phyloP scores from a whole-genome alignment of 2,113 vertebrate species.

The Rostratula benghalensis region DNA sequence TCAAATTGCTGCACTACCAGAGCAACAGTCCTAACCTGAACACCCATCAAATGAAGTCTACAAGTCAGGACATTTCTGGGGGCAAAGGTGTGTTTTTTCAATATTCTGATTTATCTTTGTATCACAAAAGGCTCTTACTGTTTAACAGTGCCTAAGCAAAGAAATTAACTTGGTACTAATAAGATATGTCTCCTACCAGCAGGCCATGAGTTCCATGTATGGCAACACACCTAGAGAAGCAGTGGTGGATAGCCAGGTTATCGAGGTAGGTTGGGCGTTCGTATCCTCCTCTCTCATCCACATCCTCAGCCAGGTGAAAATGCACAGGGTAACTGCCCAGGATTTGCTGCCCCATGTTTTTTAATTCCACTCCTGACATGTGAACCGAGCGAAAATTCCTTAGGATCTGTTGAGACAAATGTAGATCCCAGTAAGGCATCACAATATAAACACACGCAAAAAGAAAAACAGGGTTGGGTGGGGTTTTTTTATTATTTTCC shows the following conservation, averaged over 20 bases:
- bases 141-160: not conserved
- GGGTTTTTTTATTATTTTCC: not conserved
- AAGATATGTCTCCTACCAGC: conserved; percentile 67
- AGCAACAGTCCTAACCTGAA: not conserved
- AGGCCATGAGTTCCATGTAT: conserved; percentile 45
- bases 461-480: not conserved
- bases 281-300: conserved; percentile 46
- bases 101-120: not conserved
- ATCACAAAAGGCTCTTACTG: not conserved
- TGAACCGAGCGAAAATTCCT: conserved; percentile 54
- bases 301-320: conserved; percentile 39
- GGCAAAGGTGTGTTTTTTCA: not conserved
- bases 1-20: not conserved
- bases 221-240: conserved; percentile 65
- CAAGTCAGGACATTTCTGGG: not conserved
- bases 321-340: conserved; percentile 45
- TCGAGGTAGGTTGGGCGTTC: not conserved
- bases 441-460: not conserved
- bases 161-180: not conserved
- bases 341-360: conserved; percentile 23
- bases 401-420: conserved; percentile 62
- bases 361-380: conserved; percentile 47
- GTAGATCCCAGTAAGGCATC: not conserved
- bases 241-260: conserved; percentile 54
- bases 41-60: not conserved